Percentiles rank a stretch among this genome's conserved stretches.
Conservation (phyloP, 2,797 vertebrate species). For the Gymnoscopelus braueri region DNA sequence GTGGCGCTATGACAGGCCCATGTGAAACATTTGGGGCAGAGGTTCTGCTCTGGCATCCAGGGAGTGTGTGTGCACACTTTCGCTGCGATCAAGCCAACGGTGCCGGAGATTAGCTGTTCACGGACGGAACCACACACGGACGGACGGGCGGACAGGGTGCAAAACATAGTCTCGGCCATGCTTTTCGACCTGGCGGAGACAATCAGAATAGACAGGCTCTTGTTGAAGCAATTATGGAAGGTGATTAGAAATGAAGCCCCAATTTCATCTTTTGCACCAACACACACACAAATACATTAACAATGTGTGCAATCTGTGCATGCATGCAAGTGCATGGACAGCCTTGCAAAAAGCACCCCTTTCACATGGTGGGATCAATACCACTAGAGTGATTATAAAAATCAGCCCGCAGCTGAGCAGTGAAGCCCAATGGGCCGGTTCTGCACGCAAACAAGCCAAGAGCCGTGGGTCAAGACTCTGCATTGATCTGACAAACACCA, state of each 20-base stretch:
- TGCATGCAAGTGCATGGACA: conserved; percentile 16
- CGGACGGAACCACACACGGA: no score
- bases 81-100: no score
- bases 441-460: conserved; percentile 69
- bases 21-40: no score
- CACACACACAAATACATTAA: no score
- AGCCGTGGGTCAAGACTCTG: conserved; percentile 52
- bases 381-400: conserved; percentile 74
- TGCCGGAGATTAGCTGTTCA: no score
- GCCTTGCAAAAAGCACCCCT: conserved; percentile 41
- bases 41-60: no score
- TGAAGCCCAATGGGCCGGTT: conserved; percentile 57
- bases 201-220: conserved; percentile 53
- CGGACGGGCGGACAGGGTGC: no score
- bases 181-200: not conserved
- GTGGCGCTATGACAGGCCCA: no score
- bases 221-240: conserved; percentile 71
- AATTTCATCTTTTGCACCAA: conserved; percentile 48
- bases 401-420: conserved; percentile 65
- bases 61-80: no score
- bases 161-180: no score
- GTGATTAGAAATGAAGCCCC: conserved; percentile 47
- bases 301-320: no score
- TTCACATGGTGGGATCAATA: conserved; percentile 64
- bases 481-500: conserved; percentile 73